phyloP scores from a whole-genome alignment of 2,113 vertebrate genomes.

The Thinocorus orbignyianus region DNA sequence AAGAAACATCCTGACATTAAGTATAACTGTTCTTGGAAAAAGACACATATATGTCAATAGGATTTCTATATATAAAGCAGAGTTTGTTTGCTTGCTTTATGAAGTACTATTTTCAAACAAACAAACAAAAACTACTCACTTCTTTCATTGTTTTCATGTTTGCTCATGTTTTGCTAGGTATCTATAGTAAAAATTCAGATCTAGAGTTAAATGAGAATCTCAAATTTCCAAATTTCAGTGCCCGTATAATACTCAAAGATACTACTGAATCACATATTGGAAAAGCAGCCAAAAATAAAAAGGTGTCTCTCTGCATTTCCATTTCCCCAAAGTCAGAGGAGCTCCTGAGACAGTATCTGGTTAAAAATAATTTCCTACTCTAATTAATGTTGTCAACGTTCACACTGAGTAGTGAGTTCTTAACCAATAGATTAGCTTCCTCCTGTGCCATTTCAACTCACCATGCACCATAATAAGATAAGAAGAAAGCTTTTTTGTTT shows the following conservation, averaged over 20 bases:
- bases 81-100: too few species aligned
- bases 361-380: background rate
- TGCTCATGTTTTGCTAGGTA: background rate
- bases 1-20: background rate
- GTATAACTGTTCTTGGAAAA: background rate
- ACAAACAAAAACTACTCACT: rapidly evolving
- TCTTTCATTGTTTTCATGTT: background rate
- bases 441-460: background rate
- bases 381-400: background rate
- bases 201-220: background rate
- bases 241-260: background rate
- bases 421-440: background rate
- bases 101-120: too few species aligned
- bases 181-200: background rate
- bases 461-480: background rate
- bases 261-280: background rate
- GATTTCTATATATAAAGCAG: background rate
- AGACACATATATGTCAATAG: background rate
- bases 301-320: rapidly evolving
- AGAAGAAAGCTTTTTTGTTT: background rate
- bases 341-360: background rate
- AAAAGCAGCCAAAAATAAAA: background rate
- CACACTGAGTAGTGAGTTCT: background rate
- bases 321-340: background rate
- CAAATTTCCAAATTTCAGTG: background rate